Conservation (phyloP, 1,140 invertebrate genomes). For the Bombyx mori region DNA sequence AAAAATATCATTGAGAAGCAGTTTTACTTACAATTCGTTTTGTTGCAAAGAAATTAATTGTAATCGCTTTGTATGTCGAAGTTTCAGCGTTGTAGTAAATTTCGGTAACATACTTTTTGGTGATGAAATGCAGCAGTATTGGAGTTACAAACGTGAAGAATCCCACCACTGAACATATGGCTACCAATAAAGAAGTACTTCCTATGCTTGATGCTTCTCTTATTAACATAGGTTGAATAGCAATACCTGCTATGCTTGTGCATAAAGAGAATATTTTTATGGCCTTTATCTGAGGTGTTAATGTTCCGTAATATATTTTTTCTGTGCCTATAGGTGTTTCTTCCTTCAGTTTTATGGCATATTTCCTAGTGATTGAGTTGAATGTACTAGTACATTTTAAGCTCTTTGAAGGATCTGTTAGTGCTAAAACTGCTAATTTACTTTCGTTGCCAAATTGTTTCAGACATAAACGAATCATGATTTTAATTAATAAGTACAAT, state of each 20-base stretch:
- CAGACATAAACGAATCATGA: too few relatives aligned
- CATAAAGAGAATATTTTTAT: constrained; percentile 87
- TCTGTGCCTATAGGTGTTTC: constrained; percentile 36
- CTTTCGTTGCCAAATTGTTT: too few relatives aligned
- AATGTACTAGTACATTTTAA: constrained; percentile 23
- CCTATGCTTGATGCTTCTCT: constrained; percentile 73
- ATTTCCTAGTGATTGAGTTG: constrained; percentile 24
- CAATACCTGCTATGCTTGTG: constrained; percentile 79
- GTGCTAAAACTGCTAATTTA: not conserved
- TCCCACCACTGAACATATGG: constrained; percentile 76
- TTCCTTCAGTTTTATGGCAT: constrained; percentile 29
- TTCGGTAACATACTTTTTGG: constrained; percentile 88
- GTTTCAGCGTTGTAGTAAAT: constrained; percentile 78
- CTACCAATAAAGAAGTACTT: constrained; percentile 71
- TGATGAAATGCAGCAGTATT: constrained; percentile 83
- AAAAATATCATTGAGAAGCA: constrained; percentile 4
- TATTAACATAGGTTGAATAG: constrained; percentile 81
- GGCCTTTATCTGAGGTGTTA: constrained; percentile 77
- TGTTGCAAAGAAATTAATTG: constrained; percentile 77
- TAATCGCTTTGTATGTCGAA: constrained; percentile 79
- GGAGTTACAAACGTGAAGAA: constrained; percentile 89
- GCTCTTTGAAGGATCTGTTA: constrained; percentile 6
- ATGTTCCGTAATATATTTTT: constrained; percentile 70
- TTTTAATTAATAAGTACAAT: too few relatives aligned
- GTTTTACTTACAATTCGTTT: constrained; percentile 72